Base-by-base conservation (phyloP, 2,797 vertebrate species). In the Syngnathus rostellatus region DNA sequence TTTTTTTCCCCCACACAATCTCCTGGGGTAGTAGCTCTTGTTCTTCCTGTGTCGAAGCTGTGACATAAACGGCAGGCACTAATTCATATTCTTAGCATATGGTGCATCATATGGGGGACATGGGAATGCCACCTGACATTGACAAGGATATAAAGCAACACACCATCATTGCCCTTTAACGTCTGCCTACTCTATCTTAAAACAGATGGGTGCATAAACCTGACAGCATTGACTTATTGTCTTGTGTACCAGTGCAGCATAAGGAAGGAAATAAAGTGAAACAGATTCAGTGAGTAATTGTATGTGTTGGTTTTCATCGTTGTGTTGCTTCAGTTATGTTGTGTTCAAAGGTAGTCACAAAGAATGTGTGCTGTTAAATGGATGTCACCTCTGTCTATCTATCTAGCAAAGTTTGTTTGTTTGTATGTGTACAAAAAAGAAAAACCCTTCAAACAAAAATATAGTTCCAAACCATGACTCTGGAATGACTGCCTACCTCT, bases 401-500 rank as follows among this genome's bases (percentile, higher is more conserved):
- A 19, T 39, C 17, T 38, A 17, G 8, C 55, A 10, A n/a, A 60
- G 31, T 21, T 9, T 8, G 2, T 53, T 53, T 54, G 8, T 23
- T 23, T 23, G 21, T 9, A 54, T 23, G 11, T 14, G 6, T 38
- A 37, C 8, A 39, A 23, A 25, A 25, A 21, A 54, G 7, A 25
- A 54, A 2, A 23, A 31, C 31, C 31, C 48, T n/a, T 23, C 57
- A 38, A 9, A 21, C 8, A 60, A 40, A 60, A n/a, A 10, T 10
- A 21, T 11, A 21, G 21, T 41, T 61, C 39, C 40, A 64, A 11
- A 68, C 48, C 41, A 58, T 63, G 50, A 53, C 65, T 72, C 66
- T 64, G 66, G 4, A 73, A 73, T 73, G 37, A 53, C 48, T 62
- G 23, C 76, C 41, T 91, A 95, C 94, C 93, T 94, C 89, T 67